Conservation (phyloP, 2,888 invertebrate species). For the Muschampia plurimacula region DNA sequence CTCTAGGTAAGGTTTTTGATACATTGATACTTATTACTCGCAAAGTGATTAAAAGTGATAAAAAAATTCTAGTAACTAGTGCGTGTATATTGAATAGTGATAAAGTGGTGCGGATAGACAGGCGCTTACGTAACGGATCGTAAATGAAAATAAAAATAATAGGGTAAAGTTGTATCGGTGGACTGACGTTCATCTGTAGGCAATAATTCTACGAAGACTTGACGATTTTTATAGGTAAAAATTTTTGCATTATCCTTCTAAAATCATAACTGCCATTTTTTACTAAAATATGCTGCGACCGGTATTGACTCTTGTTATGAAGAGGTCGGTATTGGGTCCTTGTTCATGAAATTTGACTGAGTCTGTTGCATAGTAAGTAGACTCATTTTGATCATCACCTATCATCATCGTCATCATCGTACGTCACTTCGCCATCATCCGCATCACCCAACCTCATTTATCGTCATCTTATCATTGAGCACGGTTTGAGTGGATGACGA, state of each 20-base stretch:
- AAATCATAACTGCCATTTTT: constrained; percentile 79
- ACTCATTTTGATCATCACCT: constrained; percentile 45
- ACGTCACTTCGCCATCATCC: constrained; percentile 72
- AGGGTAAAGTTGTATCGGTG: constrained; percentile 61
- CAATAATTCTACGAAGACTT: constrained; percentile 83
- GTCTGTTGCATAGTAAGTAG: constrained; percentile 69
- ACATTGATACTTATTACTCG: constrained; percentile 85
- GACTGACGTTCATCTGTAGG: constrained; percentile 60
- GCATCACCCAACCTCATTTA: constrained; percentile 80
- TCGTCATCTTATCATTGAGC: constrained; percentile 67
- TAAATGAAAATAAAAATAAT: constrained; percentile 36
- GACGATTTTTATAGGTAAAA: constrained; percentile 76
- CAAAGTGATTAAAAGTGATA: constrained; percentile 85
- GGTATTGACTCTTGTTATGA: constrained; percentile 47
- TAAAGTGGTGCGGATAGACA: constrained; percentile 79
- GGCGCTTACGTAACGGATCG: constrained; percentile 55
- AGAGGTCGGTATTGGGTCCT: constrained; percentile 42
- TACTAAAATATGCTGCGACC: constrained; percentile 54
- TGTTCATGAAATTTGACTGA: constrained; percentile 60
- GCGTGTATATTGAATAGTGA: constrained; percentile 72
- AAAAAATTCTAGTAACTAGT: constrained; percentile 67
- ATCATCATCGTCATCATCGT: constrained; percentile 53
- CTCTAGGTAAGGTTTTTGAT: constrained; percentile 79
- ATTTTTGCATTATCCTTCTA: constrained; percentile 73
- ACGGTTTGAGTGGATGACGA: constrained; percentile 79